Base-by-base conservation (phyloP, 2,888 invertebrate species). In the Drosophila ezoana region DNA sequence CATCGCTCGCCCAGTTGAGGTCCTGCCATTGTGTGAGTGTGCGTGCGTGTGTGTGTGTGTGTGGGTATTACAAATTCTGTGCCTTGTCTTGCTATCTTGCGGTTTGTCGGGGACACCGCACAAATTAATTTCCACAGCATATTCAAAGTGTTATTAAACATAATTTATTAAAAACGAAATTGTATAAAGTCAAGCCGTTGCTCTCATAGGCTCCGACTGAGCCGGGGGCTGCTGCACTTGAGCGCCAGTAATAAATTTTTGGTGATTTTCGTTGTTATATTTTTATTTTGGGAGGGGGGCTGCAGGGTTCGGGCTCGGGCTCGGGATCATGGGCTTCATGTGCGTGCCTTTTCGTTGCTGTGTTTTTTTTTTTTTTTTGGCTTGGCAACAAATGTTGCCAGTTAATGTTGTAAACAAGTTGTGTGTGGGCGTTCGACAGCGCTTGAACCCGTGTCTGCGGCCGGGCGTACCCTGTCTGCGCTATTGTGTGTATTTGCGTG, bases 111-210 rank as follows among this genome's bases (percentile, higher is more conserved):
- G 54, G 65, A 72, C 72, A 68, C 74, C 73, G 66, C 87, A 73
- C 76, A 89, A 89, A 89, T 89, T 89, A 89, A 89, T 89, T 89
- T 83, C 80, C 28, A 66, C 82, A 88, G 82, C 86, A 86, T 86
- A 86, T 86, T 86, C 86, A 86, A 89, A 89, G 84, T 82, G 84
- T 89, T 89, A 89, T 89, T 89, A 86, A 89, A 89, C 89, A 89
- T 89, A 89, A 89, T 89, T 89, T 89, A 89, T 89, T 87, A 89
- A 89, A 84, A 86, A 84, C 84, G 80, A 86, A 86, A 86, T 86
- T 86, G 79, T 87, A 83, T 81, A 72, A 87, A 82, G 69, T 71
- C 78, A 67, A 75, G 75, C 56, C 75, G 72, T 66, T 72, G 37
- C 61, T 49, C 41, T 58, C 28, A 32, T 32, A 57, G 61, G 35